A percentile compares a stretch with the other conserved stretches of the same genome.
Evolutionary conservation across 23 tunicate species (phyloP).

Genomic region (Halocynthia roretzi): DNA sequence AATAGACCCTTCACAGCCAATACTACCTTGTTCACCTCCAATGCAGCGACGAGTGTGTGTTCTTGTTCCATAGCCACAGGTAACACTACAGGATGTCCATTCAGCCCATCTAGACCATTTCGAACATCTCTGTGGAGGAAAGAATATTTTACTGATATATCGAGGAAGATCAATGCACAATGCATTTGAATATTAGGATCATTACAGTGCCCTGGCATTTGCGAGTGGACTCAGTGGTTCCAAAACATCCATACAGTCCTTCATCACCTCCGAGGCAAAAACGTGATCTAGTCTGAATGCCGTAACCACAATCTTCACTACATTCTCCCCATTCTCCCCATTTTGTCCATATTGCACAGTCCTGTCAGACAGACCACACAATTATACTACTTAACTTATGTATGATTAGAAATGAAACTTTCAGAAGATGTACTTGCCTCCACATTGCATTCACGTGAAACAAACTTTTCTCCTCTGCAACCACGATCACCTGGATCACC

Average conservation of each 20-base stretch:
- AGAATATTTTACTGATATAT: neutral
- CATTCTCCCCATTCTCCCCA: slow-evolving; percentile 71
- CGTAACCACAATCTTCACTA: slow-evolving; percentile 56
- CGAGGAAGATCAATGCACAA: neutral
- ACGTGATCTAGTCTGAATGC: slow-evolving; percentile 38
- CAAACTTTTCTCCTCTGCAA: slow-evolving; percentile 39
- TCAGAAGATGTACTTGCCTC: slow-evolving; percentile 17
- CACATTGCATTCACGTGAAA: slow-evolving; percentile 11
- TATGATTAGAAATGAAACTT: neutral
- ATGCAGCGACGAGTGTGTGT: neutral
- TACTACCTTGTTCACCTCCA: neutral
- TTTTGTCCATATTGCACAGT: slow-evolving; percentile 61
- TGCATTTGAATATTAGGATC: neutral
- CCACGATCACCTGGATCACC: slow-evolving; percentile 65
- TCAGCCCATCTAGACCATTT: slow-evolving; percentile 4
- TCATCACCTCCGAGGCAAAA: slow-evolving; percentile 55
- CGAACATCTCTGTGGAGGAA: neutral
- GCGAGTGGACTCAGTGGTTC: slow-evolving; percentile 5
- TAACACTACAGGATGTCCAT: neutral
- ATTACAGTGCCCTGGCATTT: slow-evolving; percentile 27
- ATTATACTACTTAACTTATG: neutral
- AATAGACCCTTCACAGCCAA: neutral
- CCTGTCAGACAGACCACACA: slow-evolving; percentile 12
- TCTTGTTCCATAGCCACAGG: slow-evolving; percentile 15
- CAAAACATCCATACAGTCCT: slow-evolving; percentile 70